phyloP scores from a whole-genome alignment of 1,140 invertebrate species.

The Pachypsylla venusta region DNA sequence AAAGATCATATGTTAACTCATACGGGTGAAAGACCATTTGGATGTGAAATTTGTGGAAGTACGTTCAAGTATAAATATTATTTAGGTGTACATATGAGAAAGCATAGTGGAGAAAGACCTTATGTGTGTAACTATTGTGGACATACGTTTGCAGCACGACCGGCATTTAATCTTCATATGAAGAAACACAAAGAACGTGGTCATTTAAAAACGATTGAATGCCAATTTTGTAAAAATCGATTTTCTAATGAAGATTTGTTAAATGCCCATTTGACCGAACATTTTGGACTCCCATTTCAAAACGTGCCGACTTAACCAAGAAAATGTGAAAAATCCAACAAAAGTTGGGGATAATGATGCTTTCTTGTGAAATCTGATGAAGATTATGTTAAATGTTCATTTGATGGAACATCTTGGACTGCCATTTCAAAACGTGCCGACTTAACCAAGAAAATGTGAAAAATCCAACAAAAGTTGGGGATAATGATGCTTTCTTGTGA shows the following conservation, averaged over 20 bases:
- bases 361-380: too few relatives aligned
- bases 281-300: too few relatives aligned
- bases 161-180: not conserved
- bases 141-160: conserved; percentile 48
- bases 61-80: conserved; percentile 40
- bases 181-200: not conserved
- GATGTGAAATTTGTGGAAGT: conserved; percentile 29
- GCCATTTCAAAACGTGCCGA: too few relatives aligned
- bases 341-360: too few relatives aligned
- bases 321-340: too few relatives aligned
- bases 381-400: too few relatives aligned
- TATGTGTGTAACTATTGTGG: conserved; percentile 31
- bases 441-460: too few relatives aligned
- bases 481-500: too few relatives aligned
- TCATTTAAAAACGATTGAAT: not conserved
- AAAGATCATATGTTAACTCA: conserved; percentile 39
- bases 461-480: too few relatives aligned
- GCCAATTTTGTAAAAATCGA: not conserved
- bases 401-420: too few relatives aligned
- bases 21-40: conserved; percentile 43
- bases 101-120: conserved; percentile 19
- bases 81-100: conserved; percentile 30
- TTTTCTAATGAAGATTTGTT: not conserved
- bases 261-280: conserved; percentile 1
- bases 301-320: too few relatives aligned